phyloP scores from a whole-genome alignment of 2,888 invertebrate genomes.

The Mystacides longicornis region DNA sequence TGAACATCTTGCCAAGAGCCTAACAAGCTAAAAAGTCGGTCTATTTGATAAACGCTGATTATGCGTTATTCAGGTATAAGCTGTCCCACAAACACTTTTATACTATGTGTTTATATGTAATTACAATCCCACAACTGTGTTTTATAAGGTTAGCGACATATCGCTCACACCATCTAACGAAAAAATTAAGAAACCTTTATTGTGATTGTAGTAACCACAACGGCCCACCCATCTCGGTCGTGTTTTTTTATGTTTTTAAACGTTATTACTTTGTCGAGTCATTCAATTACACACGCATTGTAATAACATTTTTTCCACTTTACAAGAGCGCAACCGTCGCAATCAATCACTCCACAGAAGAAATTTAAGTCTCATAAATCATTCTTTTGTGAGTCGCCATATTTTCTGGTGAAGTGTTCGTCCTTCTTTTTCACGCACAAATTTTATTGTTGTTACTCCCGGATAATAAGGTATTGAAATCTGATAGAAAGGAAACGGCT shows the following conservation, averaged over 20 bases:
- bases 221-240: not conserved
- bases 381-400: constrained; percentile 14
- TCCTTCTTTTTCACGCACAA: not conserved
- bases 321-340: constrained; percentile 3
- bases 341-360: constrained; percentile 10
- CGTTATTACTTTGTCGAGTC: constrained; percentile 3
- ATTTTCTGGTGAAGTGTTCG: constrained; percentile 6
- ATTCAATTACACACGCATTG: constrained; percentile 6
- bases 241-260: not conserved
- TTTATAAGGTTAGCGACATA: too few relatives aligned
- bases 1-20: too few relatives aligned
- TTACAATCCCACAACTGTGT: too few relatives aligned
- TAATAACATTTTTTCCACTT: constrained; percentile 8
- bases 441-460: not conserved
- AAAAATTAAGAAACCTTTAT: too few relatives aligned
- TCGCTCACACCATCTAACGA: too few relatives aligned
- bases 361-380: constrained; percentile 10
- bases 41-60: too few relatives aligned
- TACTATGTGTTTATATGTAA: too few relatives aligned
- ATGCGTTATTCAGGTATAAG: too few relatives aligned
- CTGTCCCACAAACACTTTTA: too few relatives aligned
- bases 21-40: too few relatives aligned
- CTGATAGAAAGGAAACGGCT: not conserved
- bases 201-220: too few relatives aligned
- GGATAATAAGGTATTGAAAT: not conserved